Evolutionary conservation across 2,797 vertebrate species (phyloP), one percentile per base, ranked within the genome.

Genomic region (Podarcis lilfordi): DNA sequence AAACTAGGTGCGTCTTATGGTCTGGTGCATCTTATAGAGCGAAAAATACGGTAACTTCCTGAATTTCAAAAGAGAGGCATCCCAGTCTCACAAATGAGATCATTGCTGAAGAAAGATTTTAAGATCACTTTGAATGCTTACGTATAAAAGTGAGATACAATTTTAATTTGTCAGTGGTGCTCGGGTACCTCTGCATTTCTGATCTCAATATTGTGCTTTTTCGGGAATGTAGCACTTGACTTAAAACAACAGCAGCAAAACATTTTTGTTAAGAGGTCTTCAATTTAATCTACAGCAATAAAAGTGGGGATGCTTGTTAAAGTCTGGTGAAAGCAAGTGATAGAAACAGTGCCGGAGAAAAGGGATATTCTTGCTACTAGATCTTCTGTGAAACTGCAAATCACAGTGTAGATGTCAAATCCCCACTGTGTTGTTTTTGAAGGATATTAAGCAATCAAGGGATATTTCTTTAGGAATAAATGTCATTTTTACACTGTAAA

Each of bases 361-460:
- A 79, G 32, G 8, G 4, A 88, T 88, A 80, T 94, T 91, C 37
- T 80, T 91, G 90, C 87, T 93, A 50, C 83, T 8, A 8, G 76
- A 78, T 90, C 87, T 74, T 85, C 91, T 32, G 29, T 61, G 29
- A 81, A 81, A 87, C 37, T 93, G 15, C 15, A 84, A 71, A 79
- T 55, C 5, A 64, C 84, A 89, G 72, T 59, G 84, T 85, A 89
- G 66, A 92, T 0, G 0, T 92, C 95, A 95, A 93, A 91, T 95
- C 91, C 84, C 81, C 84, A 10, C 8, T 77, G 29, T 84, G 91
- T 91, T 95, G 92, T 94, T 96, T 96, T 93, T 89, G 88, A 94
- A 95, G 90, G 87, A 88, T 91, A 94, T 95, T 95, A 96, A 95
- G 89, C 92, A 95, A 96, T 95, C 95, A 95, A 90, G 91, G 93